Conservation (phyloP, 2,888 invertebrate species). For the Epirrita christyi region DNA sequence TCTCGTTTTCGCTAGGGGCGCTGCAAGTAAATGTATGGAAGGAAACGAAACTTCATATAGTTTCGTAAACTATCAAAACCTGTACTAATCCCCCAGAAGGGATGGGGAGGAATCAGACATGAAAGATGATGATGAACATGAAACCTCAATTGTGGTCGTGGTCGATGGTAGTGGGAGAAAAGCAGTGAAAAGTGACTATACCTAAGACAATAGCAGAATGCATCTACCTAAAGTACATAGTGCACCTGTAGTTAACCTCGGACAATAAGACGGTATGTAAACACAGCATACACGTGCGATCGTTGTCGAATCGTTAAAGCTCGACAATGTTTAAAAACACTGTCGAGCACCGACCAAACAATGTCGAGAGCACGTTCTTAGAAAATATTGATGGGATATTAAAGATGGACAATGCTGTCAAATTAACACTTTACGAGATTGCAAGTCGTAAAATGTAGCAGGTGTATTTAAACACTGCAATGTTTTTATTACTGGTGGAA, state of each 20-base stretch:
- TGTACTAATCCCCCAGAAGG: too few relatives aligned
- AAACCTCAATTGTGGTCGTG: too few relatives aligned
- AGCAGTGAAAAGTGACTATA: too few relatives aligned
- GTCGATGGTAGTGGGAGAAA: too few relatives aligned
- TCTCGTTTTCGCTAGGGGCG: too few relatives aligned
- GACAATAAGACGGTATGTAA: constrained; percentile 23
- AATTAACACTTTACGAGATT: constrained; percentile 21
- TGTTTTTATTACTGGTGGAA: constrained; percentile 1
- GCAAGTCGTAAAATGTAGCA: constrained; percentile 26
- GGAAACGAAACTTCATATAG: too few relatives aligned
- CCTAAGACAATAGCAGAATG: too few relatives aligned
- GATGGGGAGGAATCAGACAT: too few relatives aligned
- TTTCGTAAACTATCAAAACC: too few relatives aligned
- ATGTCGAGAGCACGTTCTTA: constrained; percentile 31
- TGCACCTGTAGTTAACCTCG: constrained; percentile 4
- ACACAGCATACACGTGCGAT: constrained; percentile 29
- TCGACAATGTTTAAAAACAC: constrained; percentile 24
- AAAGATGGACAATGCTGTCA: constrained; percentile 26
- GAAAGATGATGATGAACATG: too few relatives aligned
- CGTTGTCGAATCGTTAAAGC: constrained; percentile 25
- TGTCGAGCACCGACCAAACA: constrained; percentile 17
- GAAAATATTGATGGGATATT: constrained; percentile 23
- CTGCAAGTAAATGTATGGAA: too few relatives aligned
- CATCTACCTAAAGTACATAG: too few relatives aligned
- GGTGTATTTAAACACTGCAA: constrained; percentile 11